A percentile compares a stretch with the other conserved stretches of the same genome.
These are phyloP conservation scores for Neogale vison DNA, from an alignment of 2,113 vertebrate genomes.

Conservation along the genomic window DNA sequence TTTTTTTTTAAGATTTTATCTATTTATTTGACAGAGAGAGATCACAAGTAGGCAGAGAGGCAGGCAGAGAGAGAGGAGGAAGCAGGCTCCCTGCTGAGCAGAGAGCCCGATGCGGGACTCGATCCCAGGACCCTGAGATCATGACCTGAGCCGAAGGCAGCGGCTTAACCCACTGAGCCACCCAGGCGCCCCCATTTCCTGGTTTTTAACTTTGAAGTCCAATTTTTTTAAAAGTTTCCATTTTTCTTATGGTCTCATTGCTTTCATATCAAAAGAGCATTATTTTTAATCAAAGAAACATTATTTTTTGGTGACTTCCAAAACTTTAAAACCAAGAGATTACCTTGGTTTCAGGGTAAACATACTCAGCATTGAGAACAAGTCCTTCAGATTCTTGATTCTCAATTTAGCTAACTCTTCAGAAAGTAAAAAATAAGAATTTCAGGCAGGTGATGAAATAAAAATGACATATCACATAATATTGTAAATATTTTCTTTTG, in stretches of 20 bases:
- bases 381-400: conserved; percentile 38
- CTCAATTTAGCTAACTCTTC: conserved; percentile 37
- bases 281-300: conserved; percentile 61
- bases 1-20: too few relatives aligned
- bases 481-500: conserved; percentile 56
- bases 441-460: conserved; percentile 47
- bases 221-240: conserved; percentile 51
- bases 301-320: conserved; percentile 45
- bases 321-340: conserved; percentile 55
- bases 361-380: not conserved
- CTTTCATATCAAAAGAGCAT: conserved; percentile 45
- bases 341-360: not conserved
- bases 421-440: conserved; percentile 57
- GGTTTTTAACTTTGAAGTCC: conserved; percentile 44
- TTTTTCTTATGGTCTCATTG: not conserved
- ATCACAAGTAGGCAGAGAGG: too few relatives aligned
- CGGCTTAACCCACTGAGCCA: too few relatives aligned
- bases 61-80: too few relatives aligned
- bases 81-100: too few relatives aligned
- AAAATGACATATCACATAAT: conserved; percentile 48
- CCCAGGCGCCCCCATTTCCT: too few relatives aligned
- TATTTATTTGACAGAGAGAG: too few relatives aligned
- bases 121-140: too few relatives aligned
- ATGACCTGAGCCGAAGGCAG: too few relatives aligned
- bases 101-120: too few relatives aligned